Percentiles rank a stretch among this genome's conserved stretches.
Conservation (phyloP, 1,140 invertebrate species). For the Leptinotarsa defecta region DNA sequence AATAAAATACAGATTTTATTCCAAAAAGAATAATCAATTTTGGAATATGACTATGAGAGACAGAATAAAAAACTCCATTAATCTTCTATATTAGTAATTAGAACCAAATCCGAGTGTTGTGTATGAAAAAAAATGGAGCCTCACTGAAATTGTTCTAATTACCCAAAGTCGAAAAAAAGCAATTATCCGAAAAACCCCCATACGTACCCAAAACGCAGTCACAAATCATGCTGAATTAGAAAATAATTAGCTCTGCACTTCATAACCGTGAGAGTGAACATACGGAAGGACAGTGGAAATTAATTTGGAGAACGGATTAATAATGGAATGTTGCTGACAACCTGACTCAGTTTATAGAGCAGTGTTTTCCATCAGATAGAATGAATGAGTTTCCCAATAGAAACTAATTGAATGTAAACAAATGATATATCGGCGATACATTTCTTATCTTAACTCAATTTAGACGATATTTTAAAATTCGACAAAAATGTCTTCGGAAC, state of each 20-base stretch:
- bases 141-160: constrained; percentile 1
- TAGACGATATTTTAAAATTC: too few species aligned
- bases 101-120: neutral
- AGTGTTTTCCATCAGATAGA: neutral
- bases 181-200: constrained; percentile 15
- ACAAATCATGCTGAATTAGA: constrained; percentile 23
- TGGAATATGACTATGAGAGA: too few species aligned
- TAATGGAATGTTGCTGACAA: constrained; percentile 21
- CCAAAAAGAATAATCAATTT: too few species aligned
- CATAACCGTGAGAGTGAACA: constrained; percentile 24
- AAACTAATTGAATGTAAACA: neutral
- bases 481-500: too few species aligned
- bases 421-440: neutral
- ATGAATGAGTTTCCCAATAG: neutral
- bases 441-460: too few species aligned
- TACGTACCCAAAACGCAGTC: constrained; percentile 2
- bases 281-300: constrained; percentile 25
- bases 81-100: neutral
- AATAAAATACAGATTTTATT: too few species aligned
- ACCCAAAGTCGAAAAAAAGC: neutral
- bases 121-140: neutral
- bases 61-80: neutral
- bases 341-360: neutral
- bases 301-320: constrained; percentile 23
- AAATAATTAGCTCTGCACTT: constrained; percentile 22